Base-by-base conservation (phyloP, 2,797 vertebrate genomes). In the Rhynchonycteris naso region DNA sequence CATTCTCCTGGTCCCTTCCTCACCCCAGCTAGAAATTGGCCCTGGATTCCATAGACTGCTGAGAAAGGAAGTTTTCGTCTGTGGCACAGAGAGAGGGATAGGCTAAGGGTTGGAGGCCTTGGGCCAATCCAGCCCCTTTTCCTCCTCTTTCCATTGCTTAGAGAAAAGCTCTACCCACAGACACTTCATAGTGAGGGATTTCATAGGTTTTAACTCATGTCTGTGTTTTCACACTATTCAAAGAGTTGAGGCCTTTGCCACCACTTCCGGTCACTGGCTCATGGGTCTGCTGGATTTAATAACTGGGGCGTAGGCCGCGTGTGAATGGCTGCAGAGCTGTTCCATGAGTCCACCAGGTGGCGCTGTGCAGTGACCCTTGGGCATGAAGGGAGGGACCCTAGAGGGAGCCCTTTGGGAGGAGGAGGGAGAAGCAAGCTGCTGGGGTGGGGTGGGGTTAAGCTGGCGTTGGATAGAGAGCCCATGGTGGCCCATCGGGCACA, bases 401-500 rank as follows among this genome's bases (percentile, higher is more conserved):
- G 56, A 99, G 99, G 1, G 98, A 99, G 6, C 99, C 98, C 54
- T 99, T 99, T 89, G 97, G 98, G 91, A 98, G 97, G 90, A 97
- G 97, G 0, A 99, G 98, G 99, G 99, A 94, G 99, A 99, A 82
- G 99, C 99, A 88, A 99, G 66, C 99, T 99, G 95, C 99, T 98
- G 0, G 99, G 99, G 1, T 99, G 94, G 99, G 98, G 0, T 99
- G 99, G 1, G 99, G 99, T 89, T 99, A 98, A 80, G 98, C 99
- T 89, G 98, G 99, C 98, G 98, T 98, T 98, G 94, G 84, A 96
- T 22, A 15, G 63, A 26, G 59, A 35, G 21, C 13, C 78, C 16
- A 33, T 2, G 30, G 7, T 24, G 66, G 22, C 26, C 26, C 28
- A 1, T 33, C 1, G 11, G 54, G 52, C 12, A 1, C 43, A 19